A percentile compares a stretch with the other conserved stretches of the same genome.
Evolutionary conservation across 2,113 vertebrate genomes (phyloP).

Genomic region (Clarias batrachus): DNA sequence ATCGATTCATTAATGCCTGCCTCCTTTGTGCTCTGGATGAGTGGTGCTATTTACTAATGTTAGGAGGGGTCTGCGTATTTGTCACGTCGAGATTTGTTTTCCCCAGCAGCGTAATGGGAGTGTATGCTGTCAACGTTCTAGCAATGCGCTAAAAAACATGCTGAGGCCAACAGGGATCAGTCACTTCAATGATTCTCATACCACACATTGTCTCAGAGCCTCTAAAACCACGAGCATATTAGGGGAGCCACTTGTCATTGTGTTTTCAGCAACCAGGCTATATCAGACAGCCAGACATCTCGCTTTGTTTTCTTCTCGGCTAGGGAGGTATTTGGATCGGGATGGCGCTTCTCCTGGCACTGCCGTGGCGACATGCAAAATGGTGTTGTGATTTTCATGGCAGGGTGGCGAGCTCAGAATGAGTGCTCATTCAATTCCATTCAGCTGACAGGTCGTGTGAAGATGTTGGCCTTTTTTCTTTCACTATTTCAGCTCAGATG

Average conservation of each 20-base stretch:
- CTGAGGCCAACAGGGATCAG: conserved; percentile 68
- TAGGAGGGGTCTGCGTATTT: conserved; percentile 61
- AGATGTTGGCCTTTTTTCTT: not conserved
- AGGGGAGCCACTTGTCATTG: conserved; percentile 28
- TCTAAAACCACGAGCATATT: not conserved
- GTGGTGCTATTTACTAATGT: conserved; percentile 59
- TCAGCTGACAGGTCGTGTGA: conserved; percentile 19
- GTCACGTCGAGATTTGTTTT: conserved; percentile 69
- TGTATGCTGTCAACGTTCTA: conserved; percentile 62
- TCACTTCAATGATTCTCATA: conserved; percentile 65
- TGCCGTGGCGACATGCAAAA: conserved; percentile 32
- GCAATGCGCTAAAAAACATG: conserved; percentile 55
- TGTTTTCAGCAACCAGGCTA: conserved; percentile 21
- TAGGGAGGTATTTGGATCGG: conserved; percentile 22
- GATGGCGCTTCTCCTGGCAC: conserved; percentile 25
- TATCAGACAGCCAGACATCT: conserved; percentile 37
- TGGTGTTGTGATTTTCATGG: conserved; percentile 18
- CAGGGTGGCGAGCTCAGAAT: not conserved
- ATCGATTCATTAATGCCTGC: conserved; percentile 66
- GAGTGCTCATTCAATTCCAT: conserved; percentile 33
- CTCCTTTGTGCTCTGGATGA: conserved; percentile 60
- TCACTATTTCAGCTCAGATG: not conserved
- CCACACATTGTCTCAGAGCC: conserved; percentile 44
- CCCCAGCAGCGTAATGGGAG: conserved; percentile 59
- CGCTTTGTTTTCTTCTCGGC: conserved; percentile 22